Evolutionary conservation across 1,140 invertebrate genomes (phyloP), one percentile per base, ranked within the genome.

Genomic region (Saccostrea echinata): DNA sequence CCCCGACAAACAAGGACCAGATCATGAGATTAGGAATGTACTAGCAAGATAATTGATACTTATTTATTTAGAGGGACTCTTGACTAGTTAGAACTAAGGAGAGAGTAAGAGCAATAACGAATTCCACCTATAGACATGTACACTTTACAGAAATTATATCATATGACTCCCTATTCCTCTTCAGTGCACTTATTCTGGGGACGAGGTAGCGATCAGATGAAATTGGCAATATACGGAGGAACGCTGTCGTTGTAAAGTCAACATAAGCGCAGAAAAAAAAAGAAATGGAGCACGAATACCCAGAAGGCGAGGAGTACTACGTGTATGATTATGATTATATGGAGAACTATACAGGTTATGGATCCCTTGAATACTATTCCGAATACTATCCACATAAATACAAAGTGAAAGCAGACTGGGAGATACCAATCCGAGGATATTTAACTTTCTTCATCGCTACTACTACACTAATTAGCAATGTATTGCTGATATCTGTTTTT

Each of bases 401-500:
- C 81, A 8, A 51, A 33, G n/a, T 83, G 18, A n/a, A 83, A 51
- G 81, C 81, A 24, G 81, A 83, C 35, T 83, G 81, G 81, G 81
- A 83, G 81, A 83, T 51, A 51, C 35, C 52, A 83, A 51, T 83
- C 24, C 35, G 81, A 30, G 81, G 81, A 83, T 35, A 18, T 27
- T 0, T 83, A 4, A 53, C 35, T 21, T 83, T 83, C 6, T 30
- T 24, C 35, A 76, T 89, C 27, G 82, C 85, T 0, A 71, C 86
- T 3, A 57, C 84, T 33, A 89, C 88, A 11, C 84, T 89, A 33
- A 30, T 86, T 8, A 81, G 61, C 2, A 89, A 87, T 35, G 30
- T 86, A 4, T 24, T 89, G 85, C 61, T 86, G 11, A 68, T 87
- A 27, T 89, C 82, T 52, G 85, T 89, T 33, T 89, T 89, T 43